Conservation (phyloP, 1,140 invertebrate species). For the Aradophagus sp. region DNA sequence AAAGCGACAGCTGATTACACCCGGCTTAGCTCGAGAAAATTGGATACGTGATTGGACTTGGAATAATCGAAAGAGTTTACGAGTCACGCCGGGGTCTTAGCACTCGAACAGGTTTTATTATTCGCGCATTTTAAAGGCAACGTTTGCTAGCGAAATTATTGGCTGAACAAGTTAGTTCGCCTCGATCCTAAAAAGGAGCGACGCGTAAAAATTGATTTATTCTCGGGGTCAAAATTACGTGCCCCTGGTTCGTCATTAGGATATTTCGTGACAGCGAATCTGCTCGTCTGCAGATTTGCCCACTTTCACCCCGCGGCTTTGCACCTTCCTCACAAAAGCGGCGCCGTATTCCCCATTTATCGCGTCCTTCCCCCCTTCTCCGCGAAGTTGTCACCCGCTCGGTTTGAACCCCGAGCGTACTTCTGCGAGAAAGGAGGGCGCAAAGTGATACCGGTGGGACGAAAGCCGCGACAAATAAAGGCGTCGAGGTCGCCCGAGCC, state of each 20-base stretch:
- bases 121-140: slow-evolving; percentile 36
- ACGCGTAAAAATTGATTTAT: slow-evolving; percentile 18
- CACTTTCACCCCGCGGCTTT: too few relatives aligned
- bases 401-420: too few relatives aligned
- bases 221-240: slow-evolving; percentile 4
- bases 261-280: too few relatives aligned
- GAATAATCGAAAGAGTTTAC: slow-evolving; percentile 65
- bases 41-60: slow-evolving; percentile 72
- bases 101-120: slow-evolving; percentile 50
- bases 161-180: slow-evolving; percentile 12
- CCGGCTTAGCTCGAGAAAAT: slow-evolving; percentile 70
- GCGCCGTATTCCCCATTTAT: too few relatives aligned
- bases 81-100: slow-evolving; percentile 57
- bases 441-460: too few relatives aligned
- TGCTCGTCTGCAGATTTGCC: too few relatives aligned
- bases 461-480: too few relatives aligned
- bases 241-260: not conserved
- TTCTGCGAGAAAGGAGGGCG: too few relatives aligned
- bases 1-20: slow-evolving; percentile 65
- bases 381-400: too few relatives aligned
- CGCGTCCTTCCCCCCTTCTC: too few relatives aligned
- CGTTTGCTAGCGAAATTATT: slow-evolving; percentile 28
- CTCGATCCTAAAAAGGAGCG: slow-evolving; percentile 8
- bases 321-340: too few relatives aligned
- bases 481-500: too few relatives aligned